phyloP scores from a whole-genome alignment of 1,140 invertebrate species.

The Drosophila biarmipes region DNA sequence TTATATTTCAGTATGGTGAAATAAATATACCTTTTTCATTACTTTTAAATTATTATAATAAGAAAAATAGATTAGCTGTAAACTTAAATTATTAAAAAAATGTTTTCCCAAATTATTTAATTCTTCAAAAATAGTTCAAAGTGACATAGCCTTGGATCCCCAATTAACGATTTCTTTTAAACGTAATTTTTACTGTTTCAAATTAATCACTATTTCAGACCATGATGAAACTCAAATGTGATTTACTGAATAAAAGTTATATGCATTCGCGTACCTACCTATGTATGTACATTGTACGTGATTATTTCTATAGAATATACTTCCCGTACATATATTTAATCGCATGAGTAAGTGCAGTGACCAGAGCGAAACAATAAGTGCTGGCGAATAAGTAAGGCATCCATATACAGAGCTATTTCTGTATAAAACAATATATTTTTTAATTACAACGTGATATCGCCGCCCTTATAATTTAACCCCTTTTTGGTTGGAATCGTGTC shows the following conservation, averaged over 20 bases:
- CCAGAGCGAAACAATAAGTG: neutral
- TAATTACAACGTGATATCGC: neutral
- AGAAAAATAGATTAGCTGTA: no score
- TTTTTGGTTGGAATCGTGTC: conserved; percentile 15
- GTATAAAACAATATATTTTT: neutral
- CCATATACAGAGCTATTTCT: neutral
- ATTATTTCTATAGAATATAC: neutral
- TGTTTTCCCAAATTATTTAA: no score
- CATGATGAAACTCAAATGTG: conserved; percentile 8
- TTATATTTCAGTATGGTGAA: neutral
- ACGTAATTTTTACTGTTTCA: neutral
- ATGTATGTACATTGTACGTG: neutral
- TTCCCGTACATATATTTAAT: neutral
- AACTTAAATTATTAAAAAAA: no score
- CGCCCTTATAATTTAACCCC: conserved; percentile 4
- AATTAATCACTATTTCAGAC: conserved; percentile 4
- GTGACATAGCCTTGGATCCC: neutral
- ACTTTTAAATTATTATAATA: no score
- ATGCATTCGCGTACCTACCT: neutral
- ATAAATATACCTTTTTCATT: neutral
- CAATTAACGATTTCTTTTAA: neutral
- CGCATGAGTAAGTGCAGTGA: conserved; percentile 5
- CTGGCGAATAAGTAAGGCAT: neutral
- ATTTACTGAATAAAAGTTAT: neutral
- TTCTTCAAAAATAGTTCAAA: no score